These are phyloP conservation scores for Oligia latruncula DNA, from an alignment of 2,888 invertebrate species.

Conservation along the genomic window DNA sequence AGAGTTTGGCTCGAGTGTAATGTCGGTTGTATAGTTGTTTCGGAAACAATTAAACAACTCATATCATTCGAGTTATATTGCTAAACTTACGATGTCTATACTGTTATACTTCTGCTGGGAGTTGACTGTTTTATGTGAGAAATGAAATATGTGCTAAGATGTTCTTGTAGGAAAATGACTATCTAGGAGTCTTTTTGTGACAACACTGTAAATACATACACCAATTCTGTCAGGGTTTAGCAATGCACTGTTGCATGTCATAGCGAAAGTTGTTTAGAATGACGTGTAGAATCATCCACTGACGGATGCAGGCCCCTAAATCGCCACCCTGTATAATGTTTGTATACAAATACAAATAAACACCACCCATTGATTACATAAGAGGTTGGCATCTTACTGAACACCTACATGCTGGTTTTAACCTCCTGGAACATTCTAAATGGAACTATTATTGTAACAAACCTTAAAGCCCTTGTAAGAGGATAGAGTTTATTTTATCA, in stretches of 20 bases:
- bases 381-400: not conserved
- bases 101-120: constrained; percentile 40
- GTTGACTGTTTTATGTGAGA: constrained; percentile 27
- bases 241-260: not conserved
- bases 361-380: not conserved
- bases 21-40: constrained; percentile 59
- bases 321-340: not conserved
- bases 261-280: not conserved
- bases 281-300: not conserved
- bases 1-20: constrained; percentile 54
- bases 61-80: constrained; percentile 59
- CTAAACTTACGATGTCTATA: constrained; percentile 60
- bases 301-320: not conserved
- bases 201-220: not conserved
- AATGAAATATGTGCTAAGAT: constrained; percentile 11
- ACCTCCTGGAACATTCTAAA: constrained; percentile 28
- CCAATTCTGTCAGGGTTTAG: not conserved
- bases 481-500: constrained; percentile 54
- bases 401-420: constrained; percentile 9
- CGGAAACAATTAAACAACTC: constrained; percentile 62
- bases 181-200: not conserved
- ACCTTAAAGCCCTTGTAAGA: constrained; percentile 40
- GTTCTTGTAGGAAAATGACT: not conserved
- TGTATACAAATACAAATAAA: not conserved
- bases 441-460: constrained; percentile 42